These are phyloP conservation scores for Arbacia lixula DNA, from an alignment of 53 echinoderm and acorn worm genomes.

Conservation along the genomic window DNA sequence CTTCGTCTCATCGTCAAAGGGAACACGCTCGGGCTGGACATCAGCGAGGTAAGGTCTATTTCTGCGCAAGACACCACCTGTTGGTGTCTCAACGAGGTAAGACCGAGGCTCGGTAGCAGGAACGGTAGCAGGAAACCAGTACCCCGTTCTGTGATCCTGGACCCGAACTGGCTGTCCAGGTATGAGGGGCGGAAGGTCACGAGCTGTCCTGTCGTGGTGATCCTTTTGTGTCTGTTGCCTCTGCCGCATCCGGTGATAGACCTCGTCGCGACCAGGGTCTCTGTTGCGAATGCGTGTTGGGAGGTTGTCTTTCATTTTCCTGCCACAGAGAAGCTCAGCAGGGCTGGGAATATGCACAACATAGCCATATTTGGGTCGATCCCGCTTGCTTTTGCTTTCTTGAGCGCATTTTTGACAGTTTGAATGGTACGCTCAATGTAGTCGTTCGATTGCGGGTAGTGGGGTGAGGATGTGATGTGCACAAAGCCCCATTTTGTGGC, in stretches of 20 bases:
- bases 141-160: slow-evolving; percentile 38
- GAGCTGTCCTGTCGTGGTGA: not conserved
- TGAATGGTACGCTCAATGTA: slow-evolving; percentile 70
- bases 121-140: slow-evolving; percentile 47
- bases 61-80: slow-evolving; percentile 49
- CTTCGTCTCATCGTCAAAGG: too few species aligned
- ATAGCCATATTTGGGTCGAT: slow-evolving; percentile 28
- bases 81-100: slow-evolving; percentile 60
- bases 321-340: slow-evolving; percentile 59
- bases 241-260: not conserved
- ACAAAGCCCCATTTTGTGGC: slow-evolving; percentile 65
- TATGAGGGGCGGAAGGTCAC: slow-evolving; percentile 27
- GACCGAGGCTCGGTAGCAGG: slow-evolving; percentile 57
- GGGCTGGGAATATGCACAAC: too few species aligned
- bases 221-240: not conserved
- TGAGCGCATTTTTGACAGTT: slow-evolving; percentile 64
- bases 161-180: slow-evolving; percentile 28
- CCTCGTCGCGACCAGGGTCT: not conserved
- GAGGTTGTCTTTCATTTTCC: slow-evolving; percentile 44
- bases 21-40: not conserved
- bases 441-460: slow-evolving; percentile 73
- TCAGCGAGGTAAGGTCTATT: slow-evolving; percentile 55
- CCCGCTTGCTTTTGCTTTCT: slow-evolving; percentile 53
- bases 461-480: slow-evolving; percentile 73
- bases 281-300: slow-evolving; percentile 28